These are phyloP conservation scores for Metacarcinus magister DNA, from an alignment of 2,888 invertebrate genomes.

Conservation along the genomic window DNA sequence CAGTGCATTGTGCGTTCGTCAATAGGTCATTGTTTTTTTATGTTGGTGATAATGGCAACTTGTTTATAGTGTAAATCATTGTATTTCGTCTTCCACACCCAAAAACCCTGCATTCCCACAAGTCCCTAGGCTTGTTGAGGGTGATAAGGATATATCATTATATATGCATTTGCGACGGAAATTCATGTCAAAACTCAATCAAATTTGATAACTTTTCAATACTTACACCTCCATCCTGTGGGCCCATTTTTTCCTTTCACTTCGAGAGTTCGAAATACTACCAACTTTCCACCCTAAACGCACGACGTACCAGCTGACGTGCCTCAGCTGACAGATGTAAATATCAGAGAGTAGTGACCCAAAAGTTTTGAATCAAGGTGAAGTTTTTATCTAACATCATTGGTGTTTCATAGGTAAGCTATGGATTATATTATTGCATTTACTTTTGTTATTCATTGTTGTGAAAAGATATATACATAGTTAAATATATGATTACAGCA, in stretches of 20 bases:
- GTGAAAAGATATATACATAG: neutral
- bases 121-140: no score
- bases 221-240: conserved; percentile 27
- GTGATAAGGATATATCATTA: no score
- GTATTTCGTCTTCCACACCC: no score
- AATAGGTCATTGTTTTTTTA: no score
- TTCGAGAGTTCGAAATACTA: neutral
- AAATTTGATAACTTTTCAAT: neutral
- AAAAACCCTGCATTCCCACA: no score
- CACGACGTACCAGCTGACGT: neutral
- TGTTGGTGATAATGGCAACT: no score
- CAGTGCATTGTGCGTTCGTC: no score
- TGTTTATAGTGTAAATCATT: no score
- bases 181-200: neutral
- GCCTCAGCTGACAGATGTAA: conserved; percentile 16
- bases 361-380: neutral
- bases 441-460: neutral
- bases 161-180: neutral
- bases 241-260: neutral
- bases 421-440: neutral
- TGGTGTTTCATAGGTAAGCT: neutral
- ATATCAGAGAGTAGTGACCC: neutral
- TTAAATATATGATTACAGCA: neutral
- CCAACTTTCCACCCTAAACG: neutral
- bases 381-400: neutral